phyloP scores from a whole-genome alignment of 2,113 vertebrate genomes.

The Egretta garzetta region DNA sequence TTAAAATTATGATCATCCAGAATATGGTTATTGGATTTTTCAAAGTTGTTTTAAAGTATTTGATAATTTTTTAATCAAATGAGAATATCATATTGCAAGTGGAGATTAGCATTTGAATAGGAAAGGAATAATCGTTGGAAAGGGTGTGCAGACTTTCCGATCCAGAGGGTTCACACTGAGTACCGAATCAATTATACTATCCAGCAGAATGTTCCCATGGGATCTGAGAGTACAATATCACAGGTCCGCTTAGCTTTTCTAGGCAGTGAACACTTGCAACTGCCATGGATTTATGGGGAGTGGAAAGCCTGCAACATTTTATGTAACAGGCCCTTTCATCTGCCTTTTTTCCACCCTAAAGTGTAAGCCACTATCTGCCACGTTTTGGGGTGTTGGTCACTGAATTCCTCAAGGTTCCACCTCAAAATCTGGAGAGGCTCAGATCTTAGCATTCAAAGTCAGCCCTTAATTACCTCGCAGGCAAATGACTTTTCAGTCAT shows the following conservation, averaged over 20 bases:
- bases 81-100: not conserved
- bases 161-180: not conserved
- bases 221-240: not conserved
- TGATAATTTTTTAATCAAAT: not conserved
- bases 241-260: not conserved
- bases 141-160: fast-evolving
- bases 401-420: not conserved
- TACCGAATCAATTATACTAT: not conserved
- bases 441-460: not conserved
- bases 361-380: not conserved
- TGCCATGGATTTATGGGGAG: not conserved
- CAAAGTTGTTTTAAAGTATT: not conserved
- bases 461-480: not conserved
- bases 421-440: not conserved
- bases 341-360: not conserved
- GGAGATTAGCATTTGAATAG: not conserved
- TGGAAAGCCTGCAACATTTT: not conserved
- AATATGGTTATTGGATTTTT: not conserved
- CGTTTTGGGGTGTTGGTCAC: not conserved
- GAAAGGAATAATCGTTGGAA: not conserved
- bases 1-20: not conserved
- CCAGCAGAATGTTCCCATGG: not conserved
- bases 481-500: not conserved
- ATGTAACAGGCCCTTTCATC: not conserved
- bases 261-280: not conserved